phyloP scores from a whole-genome alignment of 2,888 invertebrate species.

The Lasius fuliginosus region DNA sequence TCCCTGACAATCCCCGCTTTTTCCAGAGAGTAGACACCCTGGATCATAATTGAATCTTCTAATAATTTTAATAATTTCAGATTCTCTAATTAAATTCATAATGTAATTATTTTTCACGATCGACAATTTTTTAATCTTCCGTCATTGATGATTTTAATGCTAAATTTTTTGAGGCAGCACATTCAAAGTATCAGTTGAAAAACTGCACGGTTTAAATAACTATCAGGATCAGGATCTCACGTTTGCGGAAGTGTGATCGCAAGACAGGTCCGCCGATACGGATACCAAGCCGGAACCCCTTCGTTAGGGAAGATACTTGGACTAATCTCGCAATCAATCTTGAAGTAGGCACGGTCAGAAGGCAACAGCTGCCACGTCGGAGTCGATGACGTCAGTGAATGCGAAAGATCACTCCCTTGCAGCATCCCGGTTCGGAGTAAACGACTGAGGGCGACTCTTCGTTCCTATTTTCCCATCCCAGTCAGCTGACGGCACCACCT shows the following conservation, averaged over 20 bases:
- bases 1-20: no score
- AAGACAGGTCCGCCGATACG: constrained; percentile 46
- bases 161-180: not conserved
- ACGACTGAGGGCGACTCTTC: constrained; percentile 60
- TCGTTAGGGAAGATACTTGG: constrained; percentile 76
- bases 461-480: constrained; percentile 73
- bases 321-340: constrained; percentile 85
- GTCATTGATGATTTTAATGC: not conserved
- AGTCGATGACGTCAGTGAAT: constrained; percentile 74
- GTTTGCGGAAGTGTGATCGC: constrained; percentile 46
- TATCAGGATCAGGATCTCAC: constrained; percentile 11
- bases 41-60: not conserved
- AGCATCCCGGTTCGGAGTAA: constrained; percentile 77
- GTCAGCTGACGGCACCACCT: constrained; percentile 61
- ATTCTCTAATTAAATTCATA: not conserved
- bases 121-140: not conserved
- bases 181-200: not conserved
- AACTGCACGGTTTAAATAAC: not conserved
- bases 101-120: not conserved
- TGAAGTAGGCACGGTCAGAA: constrained; percentile 78
- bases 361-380: constrained; percentile 81
- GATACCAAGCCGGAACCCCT: constrained; percentile 69
- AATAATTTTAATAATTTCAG: not conserved
- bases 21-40: no score
- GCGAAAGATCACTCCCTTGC: constrained; percentile 79